A percentile compares a stretch with the other conserved stretches of the same genome.
phyloP scores from a whole-genome alignment of 2,113 vertebrate species.

The Equus przewalskii region DNA sequence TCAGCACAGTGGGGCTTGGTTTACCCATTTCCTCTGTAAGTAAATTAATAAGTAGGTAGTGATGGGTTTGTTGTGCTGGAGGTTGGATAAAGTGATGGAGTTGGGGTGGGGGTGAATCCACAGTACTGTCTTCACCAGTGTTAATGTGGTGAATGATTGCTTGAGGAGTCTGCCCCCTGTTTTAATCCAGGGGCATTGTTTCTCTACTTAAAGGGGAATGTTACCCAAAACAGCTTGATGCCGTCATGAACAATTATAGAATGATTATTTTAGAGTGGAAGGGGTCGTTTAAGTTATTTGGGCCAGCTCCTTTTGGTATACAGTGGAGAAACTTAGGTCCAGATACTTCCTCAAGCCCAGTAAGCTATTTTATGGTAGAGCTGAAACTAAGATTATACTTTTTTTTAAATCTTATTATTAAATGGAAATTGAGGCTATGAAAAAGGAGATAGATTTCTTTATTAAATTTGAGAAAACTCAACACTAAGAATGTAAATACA shows the following conservation, averaged over 20 bases:
- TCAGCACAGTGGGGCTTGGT: conserved; percentile 95
- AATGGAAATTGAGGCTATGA: background rate
- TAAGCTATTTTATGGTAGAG: background rate
- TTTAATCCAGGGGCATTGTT: background rate
- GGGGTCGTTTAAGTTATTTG: background rate
- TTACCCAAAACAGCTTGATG: background rate
- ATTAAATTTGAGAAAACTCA: background rate
- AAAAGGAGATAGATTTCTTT: conserved; percentile 36
- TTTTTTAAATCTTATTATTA: background rate
- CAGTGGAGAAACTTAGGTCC: background rate
- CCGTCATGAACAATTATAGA: background rate
- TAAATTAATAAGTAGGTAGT: conserved; percentile 88
- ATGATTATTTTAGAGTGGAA: background rate
- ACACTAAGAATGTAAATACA: background rate
- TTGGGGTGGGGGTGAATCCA: conserved; percentile 52
- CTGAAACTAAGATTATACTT: background rate
- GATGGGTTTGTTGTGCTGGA: conserved; percentile 77
- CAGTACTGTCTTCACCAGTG: background rate
- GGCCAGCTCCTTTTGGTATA: background rate
- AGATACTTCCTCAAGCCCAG: background rate
- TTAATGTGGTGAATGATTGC: background rate
- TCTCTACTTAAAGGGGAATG: background rate
- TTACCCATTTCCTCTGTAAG: conserved; percentile 98
- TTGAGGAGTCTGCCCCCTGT: background rate
- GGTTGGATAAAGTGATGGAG: conserved; percentile 33